Base-by-base conservation (phyloP, 2,888 invertebrate species). In the Dugesia japonica region DNA sequence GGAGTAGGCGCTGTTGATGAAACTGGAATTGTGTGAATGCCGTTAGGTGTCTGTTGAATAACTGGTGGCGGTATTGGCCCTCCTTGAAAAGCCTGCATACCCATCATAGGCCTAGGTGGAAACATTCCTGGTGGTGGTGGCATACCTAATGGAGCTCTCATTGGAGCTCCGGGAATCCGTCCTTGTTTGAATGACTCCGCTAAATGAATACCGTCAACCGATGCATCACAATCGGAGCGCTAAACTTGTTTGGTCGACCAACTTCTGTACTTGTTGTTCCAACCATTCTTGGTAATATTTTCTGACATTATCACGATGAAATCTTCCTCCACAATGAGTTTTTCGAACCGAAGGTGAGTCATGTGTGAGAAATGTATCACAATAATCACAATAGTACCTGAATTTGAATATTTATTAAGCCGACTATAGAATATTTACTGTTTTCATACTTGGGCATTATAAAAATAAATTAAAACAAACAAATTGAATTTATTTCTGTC, bases 251-350 rank as follows among this genome's bases (percentile, higher is more conserved):
- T 86, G 86, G 82, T 99, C 98, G 80, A 99, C 97, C 76, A 98
- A 87, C 85, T 93, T 91, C 83, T 99, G 98, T 0, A 98, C 98
- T 86, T 99, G 95, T 84, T 98, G 95, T 85, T 98, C 98, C 92
- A 99, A 94, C 98, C 97, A 98, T 87, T 95, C 95, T 85, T 99
- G 97, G 85, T 99, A 99, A 83, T 92, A 99, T 84, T 94, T 92
- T 84, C 97, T 92, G 0, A 99, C 98, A 85, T 98, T 98, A 83
- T 99, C 98, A 85, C 98, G 97, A 86, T 99, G 98, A 86, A 98
- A 98, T 80, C 98, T 88, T 15, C 98, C 98, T 38, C 94, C 94
- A 84, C 97, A 98, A 84, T 98, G 98, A 13, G 98, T 99, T 87
- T 99, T 99, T 79, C 98, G 88, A 0, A 99, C 98, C 79, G 97